Evolutionary conservation across 2,888 invertebrate species (phyloP).

Genomic region (Allygus modestus): DNA sequence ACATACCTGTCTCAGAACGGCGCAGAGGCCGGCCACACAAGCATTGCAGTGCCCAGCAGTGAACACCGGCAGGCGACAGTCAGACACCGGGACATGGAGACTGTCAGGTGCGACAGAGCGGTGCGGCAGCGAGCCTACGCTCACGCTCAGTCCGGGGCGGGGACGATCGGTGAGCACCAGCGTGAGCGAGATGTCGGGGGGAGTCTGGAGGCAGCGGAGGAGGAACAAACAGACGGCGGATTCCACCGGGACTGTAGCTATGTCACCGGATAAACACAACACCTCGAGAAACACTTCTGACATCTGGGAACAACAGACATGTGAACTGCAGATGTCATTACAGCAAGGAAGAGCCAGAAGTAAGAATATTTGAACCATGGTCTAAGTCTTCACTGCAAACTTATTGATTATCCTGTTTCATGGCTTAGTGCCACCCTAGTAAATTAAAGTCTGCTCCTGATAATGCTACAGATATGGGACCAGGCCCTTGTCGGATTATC

Average conservation of each 20-base stretch:
- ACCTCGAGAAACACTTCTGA: conserved; percentile 54
- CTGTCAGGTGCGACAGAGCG: conserved; percentile 73
- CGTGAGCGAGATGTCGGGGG: conserved; percentile 64
- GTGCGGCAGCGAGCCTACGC: conserved; percentile 73
- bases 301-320: conserved; percentile 32
- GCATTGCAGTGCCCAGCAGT: conserved; percentile 76
- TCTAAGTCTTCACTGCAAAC: no score
- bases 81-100: conserved; percentile 73
- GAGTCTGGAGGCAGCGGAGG: conserved; percentile 77
- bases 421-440: no score
- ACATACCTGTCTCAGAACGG: conserved; percentile 82
- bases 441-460: no score
- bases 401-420: no score
- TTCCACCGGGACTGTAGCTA: conserved; percentile 39
- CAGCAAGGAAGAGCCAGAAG: no score
- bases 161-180: conserved; percentile 65
- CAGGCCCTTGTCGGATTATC: no score
- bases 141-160: conserved; percentile 72
- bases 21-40: conserved; percentile 87
- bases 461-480: no score
- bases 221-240: conserved; percentile 80
- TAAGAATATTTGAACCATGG: no score
- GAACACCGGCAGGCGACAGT: conserved; percentile 80
- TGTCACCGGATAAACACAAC: not conserved
- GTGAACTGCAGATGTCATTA: no score